Evolutionary conservation across 64 coral and sea anemone species (phyloP), one percentile per base, ranked within the genome.

Genomic region (Pocillopora damicornis): DNA sequence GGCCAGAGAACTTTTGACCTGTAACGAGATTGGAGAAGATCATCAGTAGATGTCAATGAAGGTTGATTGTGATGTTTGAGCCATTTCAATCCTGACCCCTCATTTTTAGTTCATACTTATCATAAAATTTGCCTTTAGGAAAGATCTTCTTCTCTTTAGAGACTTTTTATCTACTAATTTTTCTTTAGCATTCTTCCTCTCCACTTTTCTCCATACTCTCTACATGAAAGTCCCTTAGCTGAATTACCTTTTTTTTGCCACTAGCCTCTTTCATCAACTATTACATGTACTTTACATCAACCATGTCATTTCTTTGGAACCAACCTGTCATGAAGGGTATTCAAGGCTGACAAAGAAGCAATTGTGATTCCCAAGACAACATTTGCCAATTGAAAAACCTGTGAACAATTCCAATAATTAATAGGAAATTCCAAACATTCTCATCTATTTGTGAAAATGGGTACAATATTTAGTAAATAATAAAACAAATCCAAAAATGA

Each of bases 1-100:
- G 82, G 18, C 90, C 90, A 91, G 22, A 91, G 73, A 63, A 87
- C 75, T 37, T n/a, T 64, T 11, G 82, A 76, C 16, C 90, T 91
- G 37, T 25, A 84, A 84, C 67, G 18, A 20, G 0, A 22, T 5
- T 35, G 6, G 17, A 20, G 13, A 37, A 71, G 37, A 9, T 12
- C 6, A 17, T 76, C 20, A 18, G 38, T 56, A 76, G 15, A 30
- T 30, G 30, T 30, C 30, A 30, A 30, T 30, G 30, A 30, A 30
- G 30, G 30, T 30, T 30, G 30, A 30, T 30, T 30, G 30, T 30
- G 30, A 30, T 30, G n/a, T n/a, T n/a, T 30, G 30, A 30, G 30
- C 30, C 30, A 30, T 30, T 30, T 30, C 30, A 30, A 30, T 30
- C 30, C 30, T 30, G 30, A 30, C 30, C 1, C 64, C n/a, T 67